phyloP scores from a whole-genome alignment of 2,888 invertebrate species.

The Agrilus mali region DNA sequence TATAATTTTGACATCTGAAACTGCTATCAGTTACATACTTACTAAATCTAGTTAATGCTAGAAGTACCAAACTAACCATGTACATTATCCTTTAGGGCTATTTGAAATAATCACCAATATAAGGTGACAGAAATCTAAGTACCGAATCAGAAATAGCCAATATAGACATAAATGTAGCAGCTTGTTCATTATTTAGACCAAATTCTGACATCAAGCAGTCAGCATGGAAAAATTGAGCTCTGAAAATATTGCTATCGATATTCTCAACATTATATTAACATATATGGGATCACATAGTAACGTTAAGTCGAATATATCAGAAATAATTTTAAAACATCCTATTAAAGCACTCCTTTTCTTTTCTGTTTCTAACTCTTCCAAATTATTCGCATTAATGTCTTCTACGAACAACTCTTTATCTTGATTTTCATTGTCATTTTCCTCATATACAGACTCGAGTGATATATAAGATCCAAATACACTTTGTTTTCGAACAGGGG shows the following conservation, averaged over 20 bases:
- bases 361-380: no score
- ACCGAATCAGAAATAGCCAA: conserved; percentile 39
- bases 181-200: conserved; percentile 41
- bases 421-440: no score
- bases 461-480: no score
- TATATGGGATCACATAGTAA: conserved; percentile 50
- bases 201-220: conserved; percentile 49
- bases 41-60: conserved; percentile 47
- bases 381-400: no score
- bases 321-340: neutral
- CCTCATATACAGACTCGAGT: no score
- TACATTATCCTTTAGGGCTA: conserved; percentile 50
- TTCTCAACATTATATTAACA: conserved; percentile 49
- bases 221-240: conserved; percentile 54
- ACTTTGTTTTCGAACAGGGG: no score
- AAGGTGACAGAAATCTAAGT: conserved; percentile 47
- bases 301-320: conserved; percentile 43
- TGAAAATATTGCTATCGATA: conserved; percentile 51
- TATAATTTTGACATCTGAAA: no score
- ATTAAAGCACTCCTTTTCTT: neutral
- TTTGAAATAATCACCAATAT: conserved; percentile 47
- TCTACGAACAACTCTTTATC: no score
- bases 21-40: no score
- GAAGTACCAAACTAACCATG: conserved; percentile 41
- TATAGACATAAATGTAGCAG: conserved; percentile 47